Evolutionary conservation across 2,113 vertebrate species (phyloP).

Genomic region (Rhynchopsitta pachyrhyncha): DNA sequence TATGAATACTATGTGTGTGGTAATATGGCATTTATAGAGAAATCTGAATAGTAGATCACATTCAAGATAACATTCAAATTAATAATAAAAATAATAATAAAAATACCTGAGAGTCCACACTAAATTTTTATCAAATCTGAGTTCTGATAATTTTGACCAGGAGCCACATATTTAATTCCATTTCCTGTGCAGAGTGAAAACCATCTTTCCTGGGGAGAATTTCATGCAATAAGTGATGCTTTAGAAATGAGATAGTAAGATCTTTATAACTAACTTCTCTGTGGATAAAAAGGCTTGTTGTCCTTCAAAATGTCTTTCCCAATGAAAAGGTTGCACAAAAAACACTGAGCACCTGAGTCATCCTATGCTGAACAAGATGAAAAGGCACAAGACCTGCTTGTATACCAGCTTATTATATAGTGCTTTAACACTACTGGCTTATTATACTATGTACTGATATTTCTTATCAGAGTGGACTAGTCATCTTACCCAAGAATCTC

Average conservation of each 20-base stretch:
- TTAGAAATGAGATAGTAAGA: background rate
- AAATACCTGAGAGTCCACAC: background rate
- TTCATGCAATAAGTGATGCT: background rate
- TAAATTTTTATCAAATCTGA: background rate
- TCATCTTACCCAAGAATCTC: conserved; percentile 81
- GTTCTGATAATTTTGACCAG: background rate
- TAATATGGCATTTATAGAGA: background rate
- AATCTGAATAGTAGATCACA: background rate
- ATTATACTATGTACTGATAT: background rate
- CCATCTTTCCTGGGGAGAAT: background rate
- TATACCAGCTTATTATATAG: background rate
- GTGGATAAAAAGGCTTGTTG: background rate
- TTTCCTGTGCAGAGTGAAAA: background rate
- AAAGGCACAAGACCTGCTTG: background rate
- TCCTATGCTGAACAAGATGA: background rate
- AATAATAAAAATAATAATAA: background rate
- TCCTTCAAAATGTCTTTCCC: background rate
- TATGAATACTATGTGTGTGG: background rate
- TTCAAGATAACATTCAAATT: background rate
- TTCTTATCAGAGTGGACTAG: background rate
- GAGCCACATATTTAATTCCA: background rate
- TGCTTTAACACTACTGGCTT: background rate
- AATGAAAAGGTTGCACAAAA: background rate
- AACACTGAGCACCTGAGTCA: background rate
- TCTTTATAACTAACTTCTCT: background rate